Conservation (phyloP, 2,797 vertebrate species). For the Schizothorax lantsangensis region DNA sequence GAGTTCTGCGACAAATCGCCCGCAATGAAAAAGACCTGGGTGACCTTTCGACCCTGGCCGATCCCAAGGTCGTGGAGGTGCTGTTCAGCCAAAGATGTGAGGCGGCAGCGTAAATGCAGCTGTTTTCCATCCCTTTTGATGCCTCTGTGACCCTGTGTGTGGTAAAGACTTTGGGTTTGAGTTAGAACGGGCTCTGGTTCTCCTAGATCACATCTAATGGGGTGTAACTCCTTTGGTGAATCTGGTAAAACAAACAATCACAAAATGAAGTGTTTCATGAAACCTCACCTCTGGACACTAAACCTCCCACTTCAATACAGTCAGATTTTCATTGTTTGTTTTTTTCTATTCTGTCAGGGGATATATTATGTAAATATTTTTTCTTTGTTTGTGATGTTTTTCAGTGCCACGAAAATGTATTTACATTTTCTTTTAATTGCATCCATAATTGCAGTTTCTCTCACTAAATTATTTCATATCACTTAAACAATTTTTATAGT, state of each 20-base stretch:
- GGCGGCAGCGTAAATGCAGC: constrained; percentile 72
- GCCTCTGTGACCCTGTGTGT: neutral
- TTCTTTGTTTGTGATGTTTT: neutral
- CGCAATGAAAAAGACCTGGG: constrained; percentile 83
- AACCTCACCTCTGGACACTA: neutral
- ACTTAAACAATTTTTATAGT: neutral
- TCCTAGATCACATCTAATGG: constrained; percentile 25
- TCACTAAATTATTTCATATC: too few relatives aligned
- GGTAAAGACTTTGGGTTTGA: constrained; percentile 27
- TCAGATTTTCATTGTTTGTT: neutral
- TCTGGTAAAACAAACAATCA: neutral
- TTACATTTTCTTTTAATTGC: neutral
- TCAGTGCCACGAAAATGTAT: neutral
- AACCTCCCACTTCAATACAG: neutral
- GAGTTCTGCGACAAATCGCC: constrained; percentile 81
- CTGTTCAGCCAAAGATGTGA: constrained; percentile 81
- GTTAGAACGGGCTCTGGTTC: constrained; percentile 3
- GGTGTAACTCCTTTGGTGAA: neutral
- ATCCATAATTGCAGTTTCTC: neutral
- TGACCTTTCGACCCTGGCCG: constrained; percentile 83
- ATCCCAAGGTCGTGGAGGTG: constrained; percentile 83
- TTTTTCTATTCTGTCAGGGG: neutral
- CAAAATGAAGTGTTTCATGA: neutral
- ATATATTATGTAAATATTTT: constrained; percentile 7
- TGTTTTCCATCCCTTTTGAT: neutral